These are phyloP conservation scores for Eilema sororculum DNA, from an alignment of 2,888 invertebrate genomes.

Conservation along the genomic window DNA sequence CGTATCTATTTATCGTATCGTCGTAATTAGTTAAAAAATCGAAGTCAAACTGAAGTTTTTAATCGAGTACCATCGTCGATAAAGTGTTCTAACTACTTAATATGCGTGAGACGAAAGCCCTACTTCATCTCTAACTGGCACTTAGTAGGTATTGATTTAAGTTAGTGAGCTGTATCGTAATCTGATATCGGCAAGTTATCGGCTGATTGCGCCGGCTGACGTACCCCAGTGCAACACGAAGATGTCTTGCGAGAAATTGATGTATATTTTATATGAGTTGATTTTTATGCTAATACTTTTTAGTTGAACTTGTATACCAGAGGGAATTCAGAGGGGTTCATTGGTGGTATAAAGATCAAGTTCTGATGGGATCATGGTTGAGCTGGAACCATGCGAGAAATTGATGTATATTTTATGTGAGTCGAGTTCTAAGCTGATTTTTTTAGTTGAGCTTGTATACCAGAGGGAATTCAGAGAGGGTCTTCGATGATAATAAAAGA, in stretches of 20 bases:
- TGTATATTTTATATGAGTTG: neutral
- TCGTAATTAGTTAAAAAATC: neutral
- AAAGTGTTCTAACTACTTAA: neutral
- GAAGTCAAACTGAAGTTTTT: neutral
- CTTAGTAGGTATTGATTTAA: conserved; percentile 1
- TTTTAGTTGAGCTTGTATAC: neutral
- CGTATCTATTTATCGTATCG: too few species aligned
- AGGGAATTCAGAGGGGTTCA: too few species aligned
- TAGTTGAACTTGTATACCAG: too few species aligned
- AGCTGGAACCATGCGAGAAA: neutral
- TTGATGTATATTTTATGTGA: neutral
- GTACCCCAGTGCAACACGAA: neutral
- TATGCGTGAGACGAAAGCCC: neutral
- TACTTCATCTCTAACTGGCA: neutral
- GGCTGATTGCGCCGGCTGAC: neutral
- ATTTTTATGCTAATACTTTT: neutral
- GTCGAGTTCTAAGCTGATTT: neutral
- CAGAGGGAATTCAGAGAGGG: too few species aligned
- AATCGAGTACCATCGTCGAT: neutral
- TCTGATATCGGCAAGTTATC: neutral
- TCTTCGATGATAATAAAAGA: too few species aligned
- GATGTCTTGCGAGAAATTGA: neutral
- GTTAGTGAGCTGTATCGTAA: neutral
- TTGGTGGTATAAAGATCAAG: too few species aligned
- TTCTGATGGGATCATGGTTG: too few species aligned